Base-by-base conservation (phyloP, 2,113 vertebrate species). In the Alces alces region DNA sequence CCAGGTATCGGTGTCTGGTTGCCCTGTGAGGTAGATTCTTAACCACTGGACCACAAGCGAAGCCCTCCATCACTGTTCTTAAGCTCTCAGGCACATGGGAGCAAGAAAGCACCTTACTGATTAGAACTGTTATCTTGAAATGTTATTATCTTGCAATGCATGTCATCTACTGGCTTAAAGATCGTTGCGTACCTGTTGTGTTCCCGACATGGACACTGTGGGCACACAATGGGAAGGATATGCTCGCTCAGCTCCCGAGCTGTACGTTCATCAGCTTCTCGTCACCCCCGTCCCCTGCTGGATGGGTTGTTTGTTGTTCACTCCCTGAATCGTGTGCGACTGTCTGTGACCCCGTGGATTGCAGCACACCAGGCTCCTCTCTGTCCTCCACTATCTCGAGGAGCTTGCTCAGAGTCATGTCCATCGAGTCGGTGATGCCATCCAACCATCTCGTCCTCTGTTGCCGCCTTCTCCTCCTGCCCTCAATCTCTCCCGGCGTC, bases 301-400 rank as follows among this genome's bases (percentile, higher is more conserved):
- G 16, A 5, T 39, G 64, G 16, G 4, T 17, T 8, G 61, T 8
- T 61, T 15, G 28, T 64, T 2, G 30, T 9, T 66, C 16, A 66
- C 4, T n/a, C 4, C 64, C 64, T 66, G 4, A 66, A 19, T 66
- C 33, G 2, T 5, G 16, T 19, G 2, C 0, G 4, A 19, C 7
- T 66, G 33, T 66, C 33, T 66, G 61, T 9, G 33, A 66, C 61
- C 33, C 61, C 33, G 4, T n/a, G 33, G 33, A 19, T 4, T 4
- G 7, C 3, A 1, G 61, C 7, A 66, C 3, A 66, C 7, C 61
- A 66, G 61, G 61, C 61, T 66, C 16, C 33, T 19, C 3, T 66
- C 61, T 50, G 47, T 66, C 30, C 3, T 64, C 3, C 61, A n/a
- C 61, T 66, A 2, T 66, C 61, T 66, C 4, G 3, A n/a, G 61